Evolutionary conservation across 1,140 invertebrate genomes (phyloP), one percentile per base, ranked within the genome.

Genomic region (Drosophila pallidifrons): DNA sequence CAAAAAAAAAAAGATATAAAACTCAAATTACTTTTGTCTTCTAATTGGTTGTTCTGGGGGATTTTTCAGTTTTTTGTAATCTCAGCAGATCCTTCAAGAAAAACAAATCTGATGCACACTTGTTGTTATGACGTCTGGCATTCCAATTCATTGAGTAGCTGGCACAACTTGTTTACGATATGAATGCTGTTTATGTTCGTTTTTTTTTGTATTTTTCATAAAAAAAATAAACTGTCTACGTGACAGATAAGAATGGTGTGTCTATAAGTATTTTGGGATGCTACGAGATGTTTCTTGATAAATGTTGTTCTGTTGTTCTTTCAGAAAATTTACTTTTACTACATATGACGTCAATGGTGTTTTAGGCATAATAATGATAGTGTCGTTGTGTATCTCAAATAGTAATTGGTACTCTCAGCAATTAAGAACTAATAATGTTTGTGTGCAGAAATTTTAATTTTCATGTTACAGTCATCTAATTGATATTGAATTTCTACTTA

Each of bases 21-120:
- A 81, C 67, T 64, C 13, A 46, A 82, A 88, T 71, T 79, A 52
- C 58, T 55, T 38, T 38, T 64, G 54, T 32, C 47, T 83, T 88
- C 38, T 80, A 69, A 77, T 72, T 83, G 73, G 49, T 55, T 61
- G 20, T 46, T 75, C 20, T 32, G 32, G 74, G 63, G 55, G 35
- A 6, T 5, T 8, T 61, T 46, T 55, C 46, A 45, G 57, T 25
- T 4, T 54, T 51, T 67, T 63, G 46, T 43, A 11, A 28, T 8
- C 52, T 38, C 15, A 70, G 46, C 59, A 41, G 6, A 32, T 52
- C 51, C 25, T 32, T 52, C 10, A 7, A 64, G 1, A 59, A 10
- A 38, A 38, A 5, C 5, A 20, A 11, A 64, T 25, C 16, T 74
- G 2, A 35, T 58, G 13, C 10, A 45, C 47, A 52, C 7, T 25